These are phyloP conservation scores for Ennomos fuscantarius DNA, from an alignment of 2,888 invertebrate species.

Conservation along the genomic window DNA sequence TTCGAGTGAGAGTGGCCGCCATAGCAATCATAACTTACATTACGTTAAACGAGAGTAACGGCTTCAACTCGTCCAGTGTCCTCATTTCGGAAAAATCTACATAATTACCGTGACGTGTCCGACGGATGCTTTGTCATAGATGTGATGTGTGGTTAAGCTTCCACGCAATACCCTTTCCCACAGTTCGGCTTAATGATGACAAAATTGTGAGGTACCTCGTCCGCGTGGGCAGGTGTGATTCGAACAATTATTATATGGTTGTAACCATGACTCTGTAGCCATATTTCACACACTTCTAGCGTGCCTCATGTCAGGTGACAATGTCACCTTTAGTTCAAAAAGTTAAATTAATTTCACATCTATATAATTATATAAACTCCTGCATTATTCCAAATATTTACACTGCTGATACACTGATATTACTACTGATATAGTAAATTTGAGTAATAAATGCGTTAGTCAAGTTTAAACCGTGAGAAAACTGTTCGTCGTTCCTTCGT, in stretches of 20 bases:
- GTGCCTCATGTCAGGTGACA: conserved; percentile 33
- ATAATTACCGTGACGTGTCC: conserved; percentile 39
- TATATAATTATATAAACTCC: not conserved
- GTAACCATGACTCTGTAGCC: conserved; percentile 66
- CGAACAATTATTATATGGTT: conserved; percentile 60
- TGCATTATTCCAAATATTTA: conserved; percentile 1
- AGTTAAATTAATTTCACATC: not conserved
- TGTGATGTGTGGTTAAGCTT: conserved; percentile 36
- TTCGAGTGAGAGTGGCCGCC: conserved; percentile 41
- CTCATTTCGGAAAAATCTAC: conserved; percentile 41
- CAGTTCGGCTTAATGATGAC: conserved; percentile 59
- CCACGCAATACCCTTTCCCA: conserved; percentile 56
- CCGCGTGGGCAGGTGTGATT: conserved; percentile 73
- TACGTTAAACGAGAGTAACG: conserved; percentile 44
- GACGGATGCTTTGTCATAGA: conserved; percentile 34
- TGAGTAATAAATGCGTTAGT: conserved; percentile 30
- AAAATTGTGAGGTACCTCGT: conserved; percentile 52
- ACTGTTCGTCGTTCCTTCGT: conserved; percentile 50
- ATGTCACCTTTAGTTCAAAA: conserved; percentile 9
- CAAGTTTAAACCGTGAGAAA: conserved; percentile 70
- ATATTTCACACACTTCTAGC: conserved; percentile 51
- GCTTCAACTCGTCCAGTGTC: conserved; percentile 37
- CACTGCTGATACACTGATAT: conserved; percentile 22
- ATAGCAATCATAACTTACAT: conserved; percentile 37
- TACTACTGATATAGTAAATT: conserved; percentile 31